A percentile compares a stretch with the other conserved stretches of the same genome.
These are phyloP conservation scores for Suillia variegata DNA, from an alignment of 2,888 invertebrate species.

Conservation along the genomic window DNA sequence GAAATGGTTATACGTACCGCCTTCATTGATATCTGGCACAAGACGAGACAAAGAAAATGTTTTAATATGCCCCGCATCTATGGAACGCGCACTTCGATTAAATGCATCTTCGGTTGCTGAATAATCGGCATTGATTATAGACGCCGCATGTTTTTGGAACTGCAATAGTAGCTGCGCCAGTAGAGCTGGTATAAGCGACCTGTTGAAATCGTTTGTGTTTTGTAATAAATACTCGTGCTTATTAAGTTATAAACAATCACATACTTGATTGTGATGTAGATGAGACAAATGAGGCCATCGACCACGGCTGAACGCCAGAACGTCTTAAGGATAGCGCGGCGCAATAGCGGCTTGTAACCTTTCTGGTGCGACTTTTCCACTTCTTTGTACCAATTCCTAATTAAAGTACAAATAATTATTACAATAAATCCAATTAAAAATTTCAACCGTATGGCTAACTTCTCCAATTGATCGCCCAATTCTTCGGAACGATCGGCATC, in stretches of 20 bases:
- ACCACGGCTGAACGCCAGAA: constrained; percentile 73
- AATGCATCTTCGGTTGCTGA: background rate
- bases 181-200: constrained; percentile 58
- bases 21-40: constrained; percentile 24
- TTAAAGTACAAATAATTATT: background rate
- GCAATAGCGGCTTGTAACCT: constrained; percentile 68
- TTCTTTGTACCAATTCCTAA: constrained; percentile 74
- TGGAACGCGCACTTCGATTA: constrained; percentile 40
- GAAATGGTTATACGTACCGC: constrained; percentile 4
- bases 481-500: constrained; percentile 64
- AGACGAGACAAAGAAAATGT: constrained; percentile 20
- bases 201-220: too few relatives aligned
- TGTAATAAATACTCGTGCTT: too few relatives aligned
- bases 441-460: too few relatives aligned
- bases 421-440: background rate
- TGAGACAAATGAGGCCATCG: constrained; percentile 68
- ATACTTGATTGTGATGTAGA: constrained; percentile 58
- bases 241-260: constrained; percentile 16
- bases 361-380: constrained; percentile 65
- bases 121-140: background rate
- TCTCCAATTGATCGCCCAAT: constrained; percentile 57
- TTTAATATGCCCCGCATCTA: constrained; percentile 27
- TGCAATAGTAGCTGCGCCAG: constrained; percentile 58
- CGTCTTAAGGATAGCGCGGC: constrained; percentile 69
- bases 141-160: constrained; percentile 43